phyloP scores from a whole-genome alignment of 2,113 vertebrate genomes.

The Siniperca knerii region DNA sequence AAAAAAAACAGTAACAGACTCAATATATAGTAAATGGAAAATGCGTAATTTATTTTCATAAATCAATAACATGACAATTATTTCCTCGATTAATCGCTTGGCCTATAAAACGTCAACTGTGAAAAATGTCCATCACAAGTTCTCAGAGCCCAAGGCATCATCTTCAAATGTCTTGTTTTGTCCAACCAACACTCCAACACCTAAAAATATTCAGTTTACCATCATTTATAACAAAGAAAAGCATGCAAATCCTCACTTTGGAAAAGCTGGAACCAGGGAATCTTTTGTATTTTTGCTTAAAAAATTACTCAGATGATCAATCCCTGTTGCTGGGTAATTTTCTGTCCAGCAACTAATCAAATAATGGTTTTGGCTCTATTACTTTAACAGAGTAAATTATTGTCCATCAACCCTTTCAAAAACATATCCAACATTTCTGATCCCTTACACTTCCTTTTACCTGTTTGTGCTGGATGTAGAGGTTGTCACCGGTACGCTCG shows the following conservation, averaged over 20 bases:
- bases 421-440: neutral
- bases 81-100: neutral
- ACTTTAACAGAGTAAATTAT: neutral
- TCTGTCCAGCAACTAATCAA: neutral
- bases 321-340: neutral
- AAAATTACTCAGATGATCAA: too few species aligned
- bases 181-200: neutral
- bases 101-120: neutral
- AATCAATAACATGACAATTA: neutral
- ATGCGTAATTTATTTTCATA: neutral
- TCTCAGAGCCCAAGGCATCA: neutral
- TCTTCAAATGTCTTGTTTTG: neutral
- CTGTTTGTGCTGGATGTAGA: neutral
- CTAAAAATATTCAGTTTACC: neutral
- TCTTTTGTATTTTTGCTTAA: neutral
- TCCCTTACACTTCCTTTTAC: neutral
- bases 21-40: neutral
- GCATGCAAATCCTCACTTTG: neutral
- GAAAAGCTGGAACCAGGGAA: neutral
- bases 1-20: neutral
- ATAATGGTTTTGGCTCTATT: neutral
- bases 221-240: neutral
- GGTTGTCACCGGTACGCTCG: neutral
- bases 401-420: neutral
- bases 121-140: neutral